Base-by-base conservation (phyloP, 2,888 invertebrate species). In the Dasypogon diadema region DNA sequence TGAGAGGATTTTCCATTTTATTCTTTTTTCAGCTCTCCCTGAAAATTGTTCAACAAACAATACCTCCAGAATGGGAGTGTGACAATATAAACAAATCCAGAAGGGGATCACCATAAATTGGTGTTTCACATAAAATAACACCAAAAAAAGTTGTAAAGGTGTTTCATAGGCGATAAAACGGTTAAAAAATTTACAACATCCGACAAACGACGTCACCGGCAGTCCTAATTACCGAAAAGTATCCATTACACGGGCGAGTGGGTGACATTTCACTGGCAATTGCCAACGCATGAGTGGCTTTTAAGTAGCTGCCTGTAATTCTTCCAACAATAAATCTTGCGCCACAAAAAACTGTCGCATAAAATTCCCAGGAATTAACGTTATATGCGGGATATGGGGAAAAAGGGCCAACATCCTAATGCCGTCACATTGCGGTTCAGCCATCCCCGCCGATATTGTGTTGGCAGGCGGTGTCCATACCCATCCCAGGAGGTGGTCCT, bases 171-270 rank as follows among this genome's bases (percentile, higher is more conserved):
- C 34, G 6, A 30, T 30, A 30, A 30, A 30, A 10, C 10, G 0
- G 6, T 30, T 30, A 30, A 30, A 30, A 30, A 30, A 30, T 30
- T 30, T 30, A 30, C 10, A 30, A 10, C 34, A 5, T 30, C 10
- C 34, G 34, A 30, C 34, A 30, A 30, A 30, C 34, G 10, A 30
- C 34, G n/a, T 30, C 42, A 12, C 8, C 8, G n/a, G 42, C n/a
- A 26, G 14, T 30, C 34, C 58, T 58, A 58, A 58, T 58, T 58
- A 58, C 58, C 58, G 58, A 26, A 58, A 58, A 58, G 56, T 58
- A 30, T 58, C 58, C 58, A 58, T 58, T 58, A 58, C 58, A 58
- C 34, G 58, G 58, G 2, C 58, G 18, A 58, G 30, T 10, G 16
- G 12, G 16, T 16, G 34, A 16, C 30, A 30, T 14, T 34, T 18